Conservation (phyloP, 1,140 invertebrate genomes). For the Drosophila aff. region DNA sequence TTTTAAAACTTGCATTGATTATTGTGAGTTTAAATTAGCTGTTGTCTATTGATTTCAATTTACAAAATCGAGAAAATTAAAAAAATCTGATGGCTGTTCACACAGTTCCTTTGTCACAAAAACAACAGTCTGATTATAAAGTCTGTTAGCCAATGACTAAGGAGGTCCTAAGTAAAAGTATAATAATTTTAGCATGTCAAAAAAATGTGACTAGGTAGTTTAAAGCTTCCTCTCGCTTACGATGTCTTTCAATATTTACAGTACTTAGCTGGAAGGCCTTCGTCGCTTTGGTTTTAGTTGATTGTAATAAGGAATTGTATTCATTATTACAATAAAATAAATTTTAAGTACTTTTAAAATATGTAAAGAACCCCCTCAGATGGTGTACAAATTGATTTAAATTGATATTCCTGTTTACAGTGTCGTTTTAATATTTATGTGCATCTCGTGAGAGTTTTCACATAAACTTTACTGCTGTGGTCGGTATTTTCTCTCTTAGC, state of each 20-base stretch:
- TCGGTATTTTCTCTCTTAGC: background rate
- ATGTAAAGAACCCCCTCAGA: background rate
- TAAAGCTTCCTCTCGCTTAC: too few relatives aligned
- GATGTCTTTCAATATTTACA: too few relatives aligned
- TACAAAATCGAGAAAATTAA: background rate
- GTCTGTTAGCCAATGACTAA: background rate
- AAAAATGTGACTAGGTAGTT: too few relatives aligned
- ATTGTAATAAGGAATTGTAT: too few relatives aligned
- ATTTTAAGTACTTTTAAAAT: background rate
- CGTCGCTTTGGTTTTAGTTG: too few relatives aligned
- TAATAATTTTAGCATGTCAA: background rate
- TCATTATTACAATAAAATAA: too few relatives aligned
- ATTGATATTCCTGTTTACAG: background rate
- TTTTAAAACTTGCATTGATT: background rate
- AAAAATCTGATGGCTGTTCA: background rate
- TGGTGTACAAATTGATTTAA: background rate
- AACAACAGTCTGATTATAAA: too few relatives aligned
- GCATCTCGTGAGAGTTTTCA: background rate
- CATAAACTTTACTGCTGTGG: slow-evolving; percentile 3
- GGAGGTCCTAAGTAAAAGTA: too few relatives aligned
- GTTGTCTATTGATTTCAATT: background rate
- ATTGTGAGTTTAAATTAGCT: background rate
- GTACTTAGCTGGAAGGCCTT: too few relatives aligned
- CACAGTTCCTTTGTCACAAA: background rate
- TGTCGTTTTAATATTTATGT: background rate